These are phyloP conservation scores for Chrysodeixis includens DNA, from an alignment of 2,888 invertebrate species.

Conservation along the genomic window DNA sequence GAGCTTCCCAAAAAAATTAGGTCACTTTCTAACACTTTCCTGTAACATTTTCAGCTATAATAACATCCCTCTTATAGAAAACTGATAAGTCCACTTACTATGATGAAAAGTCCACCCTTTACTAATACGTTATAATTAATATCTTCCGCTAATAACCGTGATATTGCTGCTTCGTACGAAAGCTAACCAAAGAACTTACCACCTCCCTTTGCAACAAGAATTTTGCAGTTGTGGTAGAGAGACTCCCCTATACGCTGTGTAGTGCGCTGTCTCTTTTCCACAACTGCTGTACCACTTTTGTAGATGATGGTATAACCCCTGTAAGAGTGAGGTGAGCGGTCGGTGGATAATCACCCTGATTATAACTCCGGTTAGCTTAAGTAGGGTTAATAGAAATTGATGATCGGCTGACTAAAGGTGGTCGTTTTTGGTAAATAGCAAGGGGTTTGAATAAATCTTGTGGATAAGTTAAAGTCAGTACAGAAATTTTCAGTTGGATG, in stretches of 20 bases:
- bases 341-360: conserved; percentile 27
- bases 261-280: no score
- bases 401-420: conserved; percentile 11
- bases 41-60: neutral
- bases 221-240: no score
- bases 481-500: no score
- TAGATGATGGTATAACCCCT: no score
- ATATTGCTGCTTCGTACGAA: conserved; percentile 17
- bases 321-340: neutral
- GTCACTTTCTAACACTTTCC: neutral
- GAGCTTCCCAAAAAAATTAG: no score
- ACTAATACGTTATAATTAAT: conserved; percentile 25
- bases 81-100: conserved; percentile 14
- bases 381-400: conserved; percentile 39
- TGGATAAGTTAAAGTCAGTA: neutral
- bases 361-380: conserved; percentile 34
- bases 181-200: conserved; percentile 27
- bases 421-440: neutral
- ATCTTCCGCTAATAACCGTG: conserved; percentile 9
- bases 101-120: conserved; percentile 27
- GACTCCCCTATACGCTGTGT: no score
- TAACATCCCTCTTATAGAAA: conserved; percentile 17
- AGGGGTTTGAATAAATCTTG: neutral
- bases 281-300: no score
- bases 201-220: no score